Base-by-base conservation (phyloP, 2,113 vertebrate genomes). In the Enhydra lutris region DNA sequence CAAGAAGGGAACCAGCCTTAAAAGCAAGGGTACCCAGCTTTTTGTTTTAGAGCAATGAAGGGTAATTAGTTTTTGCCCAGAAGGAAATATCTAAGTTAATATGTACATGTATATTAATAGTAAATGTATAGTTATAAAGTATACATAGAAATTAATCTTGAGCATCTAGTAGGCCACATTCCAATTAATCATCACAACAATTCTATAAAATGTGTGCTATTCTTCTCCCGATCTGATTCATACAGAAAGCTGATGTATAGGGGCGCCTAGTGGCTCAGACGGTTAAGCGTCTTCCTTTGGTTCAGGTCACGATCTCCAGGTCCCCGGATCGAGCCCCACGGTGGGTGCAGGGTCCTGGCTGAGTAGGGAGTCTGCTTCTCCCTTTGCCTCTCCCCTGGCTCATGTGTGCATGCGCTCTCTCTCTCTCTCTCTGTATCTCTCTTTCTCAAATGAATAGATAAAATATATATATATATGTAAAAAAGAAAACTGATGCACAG, bases 1-100 rank as follows among this genome's bases (percentile, higher is more conserved):
- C 36, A 95, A 65, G 74, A 74, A 1, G 42, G 59, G 57, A 93
- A 23, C 13, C 57, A 45, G 47, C 67, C 67, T 89, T 26, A n/a
- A 45, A 76, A 9, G 2, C 23, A 52, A 69, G 50, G 21, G 21
- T 13, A 69, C 10, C 12, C 14, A 65, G 20, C 6, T 63, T 95
- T 71, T 63, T 69, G 23, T 24, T 57, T 45, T 81, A 55, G 45
- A 85, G 89, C 89, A 85, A 57, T 55, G 47, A 89, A 88, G 10
- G 5, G 17, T 39, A 36, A 59, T 31, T 29, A 59, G 36, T 86
- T 4, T 88, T 86, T 95, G 59, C 34, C 47, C 24, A 85, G 45
- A 86, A 97, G 45, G 39, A 91, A 95, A 84, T 36, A 34, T 15
- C 1, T 63, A 61, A 78, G 18, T 39, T 81, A 69, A 67, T 13